phyloP scores from a whole-genome alignment of 2,888 invertebrate genomes.

The Xanthia togata region DNA sequence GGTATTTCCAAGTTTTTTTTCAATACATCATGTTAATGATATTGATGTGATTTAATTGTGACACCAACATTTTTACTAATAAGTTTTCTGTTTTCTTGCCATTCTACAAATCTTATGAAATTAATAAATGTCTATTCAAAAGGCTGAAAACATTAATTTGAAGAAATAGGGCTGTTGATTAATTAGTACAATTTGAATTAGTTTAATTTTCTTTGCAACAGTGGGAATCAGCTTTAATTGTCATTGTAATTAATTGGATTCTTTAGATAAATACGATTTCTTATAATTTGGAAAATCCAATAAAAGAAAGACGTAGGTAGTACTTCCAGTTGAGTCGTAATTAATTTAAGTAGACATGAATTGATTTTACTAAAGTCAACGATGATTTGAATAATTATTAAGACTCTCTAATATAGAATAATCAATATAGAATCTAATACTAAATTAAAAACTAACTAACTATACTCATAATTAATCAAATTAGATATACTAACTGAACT shows the following conservation, averaged over 20 bases:
- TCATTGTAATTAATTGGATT: constrained; percentile 22
- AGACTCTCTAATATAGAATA: too few relatives aligned
- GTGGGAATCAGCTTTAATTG: constrained; percentile 25
- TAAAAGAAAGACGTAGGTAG: constrained; percentile 1
- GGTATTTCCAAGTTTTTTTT: too few relatives aligned
- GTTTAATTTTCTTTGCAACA: not conserved
- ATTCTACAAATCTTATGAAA: not conserved
- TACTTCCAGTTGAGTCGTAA: not conserved
- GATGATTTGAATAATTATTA: too few relatives aligned
- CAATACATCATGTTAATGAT: not conserved
- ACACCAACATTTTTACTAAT: not conserved
- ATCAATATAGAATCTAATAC: too few relatives aligned
- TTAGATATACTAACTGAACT: too few relatives aligned
- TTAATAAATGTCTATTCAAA: not conserved
- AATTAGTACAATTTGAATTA: constrained; percentile 21
- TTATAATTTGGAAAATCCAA: not conserved
- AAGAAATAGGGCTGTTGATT: not conserved
- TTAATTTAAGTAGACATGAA: not conserved
- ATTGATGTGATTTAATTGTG: not conserved
- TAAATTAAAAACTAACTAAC: too few relatives aligned
- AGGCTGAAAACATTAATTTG: not conserved
- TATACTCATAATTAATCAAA: too few relatives aligned
- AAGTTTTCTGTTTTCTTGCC: not conserved
- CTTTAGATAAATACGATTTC: not conserved
- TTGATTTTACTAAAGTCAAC: not conserved